Base-by-base conservation (phyloP, 2,888 invertebrate genomes). In the Netelia virgata region DNA sequence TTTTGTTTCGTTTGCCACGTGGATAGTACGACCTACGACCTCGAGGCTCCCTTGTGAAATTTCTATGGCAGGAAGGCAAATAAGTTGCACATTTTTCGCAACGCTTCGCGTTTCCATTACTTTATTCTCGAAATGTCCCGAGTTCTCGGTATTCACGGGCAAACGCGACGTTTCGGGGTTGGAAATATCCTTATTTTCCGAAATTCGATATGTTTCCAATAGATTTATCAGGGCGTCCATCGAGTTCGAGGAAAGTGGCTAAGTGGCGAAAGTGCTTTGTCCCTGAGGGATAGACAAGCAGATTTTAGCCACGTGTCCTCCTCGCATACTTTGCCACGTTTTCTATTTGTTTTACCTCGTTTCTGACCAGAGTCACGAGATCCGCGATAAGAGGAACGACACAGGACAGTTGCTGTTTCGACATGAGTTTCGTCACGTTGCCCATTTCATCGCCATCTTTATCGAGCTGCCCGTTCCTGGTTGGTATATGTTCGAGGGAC, bases 331-430 rank as follows among this genome's bases (percentile, higher is more conserved):
- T 79, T 5, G 20, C 11, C 1, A 20, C 5, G 1, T 0, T n/a
- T 53, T 76, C 11, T 16, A 23, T 18, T 41, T 63, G 57, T 14
- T 61, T 78, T 86, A 91, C 92, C 84, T 91, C 90, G 76, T 87
- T 89, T 75, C 89, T 86, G n/a, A 91, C 82, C 28, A 90, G 76
- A 23, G 89, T 86, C 86, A 93, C 88, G 11, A 92, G 87, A 83
- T 92, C 91, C 14, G 90, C 91, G 82, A 92, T 90, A 14, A 91
- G 87, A 50, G 92, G 92, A 16, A 91, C 89, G 23, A 92, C 85
- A 80, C 82, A 88, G 43, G 90, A 89, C 55, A 92, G 87, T 70
- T 91, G 88, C 78, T 91, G 86, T 23, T 91, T 88, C 20, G 85
- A 86, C n/a, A 87, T 64, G 18, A 14, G 59, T 66, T 84, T 83